Conservation (phyloP, 2,797 vertebrate genomes). For the Odontamblyopus lacepedii region DNA sequence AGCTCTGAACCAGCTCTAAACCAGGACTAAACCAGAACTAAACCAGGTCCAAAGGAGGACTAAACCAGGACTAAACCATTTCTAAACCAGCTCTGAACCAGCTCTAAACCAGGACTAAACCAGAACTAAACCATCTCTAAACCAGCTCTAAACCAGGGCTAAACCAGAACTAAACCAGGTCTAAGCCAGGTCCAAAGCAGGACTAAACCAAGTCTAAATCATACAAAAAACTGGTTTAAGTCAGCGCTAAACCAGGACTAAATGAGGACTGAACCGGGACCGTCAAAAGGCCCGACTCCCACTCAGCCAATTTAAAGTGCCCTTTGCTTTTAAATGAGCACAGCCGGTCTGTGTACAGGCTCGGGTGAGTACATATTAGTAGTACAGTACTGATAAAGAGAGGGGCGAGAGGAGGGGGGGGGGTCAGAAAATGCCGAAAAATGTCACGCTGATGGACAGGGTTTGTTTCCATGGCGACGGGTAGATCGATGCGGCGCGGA, state of each 20-base stretch:
- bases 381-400: not conserved
- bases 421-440: slow-evolving; percentile 13
- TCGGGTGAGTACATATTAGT: not conserved
- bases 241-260: not conserved
- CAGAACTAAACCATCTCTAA: too few relatives aligned
- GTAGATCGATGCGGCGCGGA: slow-evolving; percentile 24
- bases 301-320: slow-evolving; percentile 19
- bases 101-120: too few relatives aligned
- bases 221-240: too few relatives aligned
- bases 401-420: not conserved
- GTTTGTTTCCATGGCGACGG: slow-evolving; percentile 35
- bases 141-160: too few relatives aligned
- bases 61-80: too few relatives aligned
- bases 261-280: not conserved
- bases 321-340: slow-evolving; percentile 2
- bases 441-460: slow-evolving; percentile 13
- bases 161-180: too few relatives aligned
- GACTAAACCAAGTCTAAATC: too few relatives aligned
- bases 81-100: too few relatives aligned
- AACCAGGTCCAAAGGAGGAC: too few relatives aligned
- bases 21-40: too few relatives aligned
- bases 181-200: too few relatives aligned
- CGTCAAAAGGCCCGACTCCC: slow-evolving; percentile 8
- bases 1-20: too few relatives aligned
- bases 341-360: not conserved